Percentiles rank a stretch among this genome's conserved stretches.
phyloP scores from a whole-genome alignment of 2,888 invertebrate species.

The Yponomeuta evonymella region DNA sequence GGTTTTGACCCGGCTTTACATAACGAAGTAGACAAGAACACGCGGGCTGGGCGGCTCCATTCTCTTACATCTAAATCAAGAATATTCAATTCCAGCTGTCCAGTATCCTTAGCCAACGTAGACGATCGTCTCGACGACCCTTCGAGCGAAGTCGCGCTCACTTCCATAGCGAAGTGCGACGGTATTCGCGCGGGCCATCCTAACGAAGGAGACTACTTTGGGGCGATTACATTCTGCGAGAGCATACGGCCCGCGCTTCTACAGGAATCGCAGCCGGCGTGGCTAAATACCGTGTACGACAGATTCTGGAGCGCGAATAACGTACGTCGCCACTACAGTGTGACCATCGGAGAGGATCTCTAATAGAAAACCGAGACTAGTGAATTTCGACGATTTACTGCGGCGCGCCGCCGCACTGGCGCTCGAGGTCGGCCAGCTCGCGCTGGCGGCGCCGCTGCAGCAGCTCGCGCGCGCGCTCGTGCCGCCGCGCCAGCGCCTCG shows the following conservation, averaged over 20 bases:
- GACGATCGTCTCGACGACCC: not conserved
- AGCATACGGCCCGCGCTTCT: no score
- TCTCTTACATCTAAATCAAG: not conserved
- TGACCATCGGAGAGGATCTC: no score
- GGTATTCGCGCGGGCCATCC: no score
- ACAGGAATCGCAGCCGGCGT: no score
- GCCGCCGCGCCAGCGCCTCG: conserved; percentile 84
- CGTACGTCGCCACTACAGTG: not conserved
- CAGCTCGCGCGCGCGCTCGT: conserved; percentile 84
- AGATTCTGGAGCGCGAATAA: no score
- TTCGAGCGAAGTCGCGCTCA: no score
- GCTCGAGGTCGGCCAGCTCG: conserved; percentile 60
- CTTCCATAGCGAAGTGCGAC: no score
- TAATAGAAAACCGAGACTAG: no score
- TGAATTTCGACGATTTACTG: conserved; percentile 26
- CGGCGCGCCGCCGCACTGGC: conserved; percentile 55
- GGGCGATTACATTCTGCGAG: no score
- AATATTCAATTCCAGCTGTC: not conserved
- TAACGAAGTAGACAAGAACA: not conserved
- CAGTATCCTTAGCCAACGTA: not conserved
- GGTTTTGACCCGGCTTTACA: not conserved
- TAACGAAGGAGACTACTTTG: no score
- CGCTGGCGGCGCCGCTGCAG: conserved; percentile 63
- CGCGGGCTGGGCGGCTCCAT: not conserved
- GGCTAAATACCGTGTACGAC: no score